phyloP scores from a whole-genome alignment of 2,113 vertebrate genomes.

The Erinaceus europaeus region DNA sequence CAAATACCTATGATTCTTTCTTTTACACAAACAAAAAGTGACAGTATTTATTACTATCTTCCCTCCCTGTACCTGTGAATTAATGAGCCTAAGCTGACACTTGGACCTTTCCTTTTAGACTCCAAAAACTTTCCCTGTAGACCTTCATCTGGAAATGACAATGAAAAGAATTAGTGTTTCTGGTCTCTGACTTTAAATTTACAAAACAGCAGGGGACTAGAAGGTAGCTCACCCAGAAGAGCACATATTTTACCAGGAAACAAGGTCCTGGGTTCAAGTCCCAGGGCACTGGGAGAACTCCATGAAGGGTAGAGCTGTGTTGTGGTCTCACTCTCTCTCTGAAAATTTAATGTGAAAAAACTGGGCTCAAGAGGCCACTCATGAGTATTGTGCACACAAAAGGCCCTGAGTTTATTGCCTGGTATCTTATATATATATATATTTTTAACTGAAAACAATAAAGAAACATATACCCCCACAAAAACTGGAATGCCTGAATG shows the following conservation, averaged over 20 bases:
- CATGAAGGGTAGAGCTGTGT: too few species aligned
- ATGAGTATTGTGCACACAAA: too few species aligned
- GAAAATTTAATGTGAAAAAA: too few species aligned
- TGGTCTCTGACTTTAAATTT: slow-evolving; percentile 19
- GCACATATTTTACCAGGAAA: too few species aligned
- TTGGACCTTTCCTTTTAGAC: neutral
- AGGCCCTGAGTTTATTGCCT: too few species aligned
- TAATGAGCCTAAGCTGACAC: neutral
- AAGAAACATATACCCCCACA: neutral
- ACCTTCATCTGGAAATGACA: slow-evolving; percentile 14
- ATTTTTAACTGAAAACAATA: neutral
- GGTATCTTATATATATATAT: too few species aligned
- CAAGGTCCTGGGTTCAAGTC: too few species aligned
- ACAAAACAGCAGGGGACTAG: too few species aligned
- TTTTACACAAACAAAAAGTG: slow-evolving; percentile 19
- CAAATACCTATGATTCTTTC: slow-evolving; percentile 21
- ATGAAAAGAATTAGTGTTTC: neutral
- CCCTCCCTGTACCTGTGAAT: neutral
- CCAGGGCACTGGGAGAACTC: too few species aligned
- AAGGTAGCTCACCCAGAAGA: too few species aligned
- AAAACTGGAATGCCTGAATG: neutral
- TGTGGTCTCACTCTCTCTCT: too few species aligned
- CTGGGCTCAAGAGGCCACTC: too few species aligned
- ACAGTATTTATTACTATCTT: neutral
- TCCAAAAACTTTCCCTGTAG: slow-evolving; percentile 3